phyloP scores from a whole-genome alignment of 64 coral and sea anemone species.

The Pocillopora damicornis region DNA sequence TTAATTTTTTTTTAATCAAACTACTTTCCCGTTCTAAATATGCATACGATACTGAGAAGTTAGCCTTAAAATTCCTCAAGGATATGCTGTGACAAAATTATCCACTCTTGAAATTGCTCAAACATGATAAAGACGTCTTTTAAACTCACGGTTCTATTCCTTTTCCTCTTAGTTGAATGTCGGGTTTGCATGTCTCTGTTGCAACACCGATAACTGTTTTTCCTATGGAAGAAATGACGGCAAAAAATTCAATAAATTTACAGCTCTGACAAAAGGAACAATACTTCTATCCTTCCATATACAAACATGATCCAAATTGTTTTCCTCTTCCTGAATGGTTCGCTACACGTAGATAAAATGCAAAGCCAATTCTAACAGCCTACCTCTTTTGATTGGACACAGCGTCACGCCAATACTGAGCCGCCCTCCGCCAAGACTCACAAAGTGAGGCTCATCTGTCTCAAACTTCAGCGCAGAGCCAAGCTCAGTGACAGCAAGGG shows the following conservation, averaged over 20 bases:
- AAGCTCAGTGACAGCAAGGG: constrained; percentile 89
- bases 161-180: constrained; percentile 85
- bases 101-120: too few species aligned
- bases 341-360: not conserved
- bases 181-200: constrained; percentile 82
- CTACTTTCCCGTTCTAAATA: too few species aligned
- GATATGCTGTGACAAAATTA: too few species aligned
- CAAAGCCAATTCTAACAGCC: not conserved
- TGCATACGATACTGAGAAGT: too few species aligned
- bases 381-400: constrained; percentile 97
- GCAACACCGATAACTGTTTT: constrained; percentile 93
- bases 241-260: not conserved
- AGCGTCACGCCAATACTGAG: constrained; percentile 92
- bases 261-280: not conserved
- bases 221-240: constrained; percentile 47
- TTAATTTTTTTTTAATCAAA: too few species aligned
- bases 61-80: too few species aligned
- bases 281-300: not conserved
- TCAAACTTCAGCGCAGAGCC: constrained; percentile 97
- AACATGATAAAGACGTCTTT: too few species aligned
- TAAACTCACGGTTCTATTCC: constrained; percentile 88
- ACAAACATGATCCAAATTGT: not conserved
- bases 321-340: too few species aligned
- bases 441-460: constrained; percentile 95
- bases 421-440: constrained; percentile 90